phyloP scores from a whole-genome alignment of 2,113 vertebrate species.

The Ginglymostoma cirratum region DNA sequence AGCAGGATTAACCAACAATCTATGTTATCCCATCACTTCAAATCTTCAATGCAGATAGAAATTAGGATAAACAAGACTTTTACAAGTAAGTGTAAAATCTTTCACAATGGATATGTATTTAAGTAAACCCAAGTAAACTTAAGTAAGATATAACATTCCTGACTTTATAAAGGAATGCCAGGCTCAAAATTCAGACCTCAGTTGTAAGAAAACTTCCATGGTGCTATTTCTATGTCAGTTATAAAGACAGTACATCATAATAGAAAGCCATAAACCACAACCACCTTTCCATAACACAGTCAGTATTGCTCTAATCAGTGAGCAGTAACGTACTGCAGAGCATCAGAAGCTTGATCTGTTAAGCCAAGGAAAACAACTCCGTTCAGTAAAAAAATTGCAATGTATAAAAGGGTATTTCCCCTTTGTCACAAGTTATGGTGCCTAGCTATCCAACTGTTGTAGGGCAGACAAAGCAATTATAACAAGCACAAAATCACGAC shows the following conservation, averaged over 20 bases:
- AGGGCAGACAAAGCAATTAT: background rate
- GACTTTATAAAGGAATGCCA: background rate
- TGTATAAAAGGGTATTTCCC: background rate
- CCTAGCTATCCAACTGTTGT: background rate
- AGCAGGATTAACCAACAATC: background rate
- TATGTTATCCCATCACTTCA: no score
- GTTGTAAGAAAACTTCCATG: background rate
- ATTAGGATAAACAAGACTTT: background rate
- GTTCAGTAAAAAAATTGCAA: constrained; percentile 22
- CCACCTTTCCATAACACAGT: background rate
- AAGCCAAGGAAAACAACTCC: background rate
- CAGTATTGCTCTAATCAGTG: background rate
- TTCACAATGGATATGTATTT: background rate
- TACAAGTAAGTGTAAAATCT: background rate
- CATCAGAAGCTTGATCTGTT: constrained; percentile 16
- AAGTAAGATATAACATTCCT: background rate
- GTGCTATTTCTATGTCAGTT: background rate
- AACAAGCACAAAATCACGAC: background rate
- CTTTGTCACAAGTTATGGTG: constrained; percentile 6
- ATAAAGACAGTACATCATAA: background rate
- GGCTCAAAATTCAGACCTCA: background rate
- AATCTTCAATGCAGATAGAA: background rate
- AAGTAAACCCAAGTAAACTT: no score
- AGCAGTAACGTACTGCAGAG: background rate
- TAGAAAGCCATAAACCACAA: background rate